A percentile compares a stretch with the other conserved stretches of the same genome.
Evolutionary conservation across 2,113 vertebrate genomes (phyloP).

Genomic region (Platysternon megacephalum): DNA sequence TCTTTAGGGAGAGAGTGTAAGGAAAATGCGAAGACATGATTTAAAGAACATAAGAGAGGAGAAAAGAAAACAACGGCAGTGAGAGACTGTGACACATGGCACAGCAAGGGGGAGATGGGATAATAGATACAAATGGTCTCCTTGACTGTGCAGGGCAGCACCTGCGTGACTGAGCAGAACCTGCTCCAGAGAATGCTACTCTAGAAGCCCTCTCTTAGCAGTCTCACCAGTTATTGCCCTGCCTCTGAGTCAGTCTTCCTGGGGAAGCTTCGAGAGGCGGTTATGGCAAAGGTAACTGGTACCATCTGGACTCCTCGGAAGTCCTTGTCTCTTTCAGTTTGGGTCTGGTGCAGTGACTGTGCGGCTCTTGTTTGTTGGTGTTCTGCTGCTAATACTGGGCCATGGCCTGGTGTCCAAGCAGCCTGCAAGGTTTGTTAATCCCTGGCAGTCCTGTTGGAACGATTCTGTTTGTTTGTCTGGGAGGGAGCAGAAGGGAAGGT

Average conservation of each 20-base stretch:
- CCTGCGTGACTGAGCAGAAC: neutral
- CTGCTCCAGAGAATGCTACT: neutral
- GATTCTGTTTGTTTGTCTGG: neutral
- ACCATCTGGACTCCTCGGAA: no score
- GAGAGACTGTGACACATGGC: no score
- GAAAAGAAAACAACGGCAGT: neutral
- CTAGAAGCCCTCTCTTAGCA: neutral
- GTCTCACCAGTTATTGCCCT: neutral
- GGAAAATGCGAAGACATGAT: neutral
- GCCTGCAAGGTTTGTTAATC: neutral
- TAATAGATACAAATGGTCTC: no score
- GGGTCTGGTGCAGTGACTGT: neutral
- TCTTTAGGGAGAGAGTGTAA: neutral
- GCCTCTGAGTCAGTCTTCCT: neutral
- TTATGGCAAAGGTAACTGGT: neutral
- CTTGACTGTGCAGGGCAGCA: no score
- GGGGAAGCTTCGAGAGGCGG: neutral
- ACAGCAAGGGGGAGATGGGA: no score
- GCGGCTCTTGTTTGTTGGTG: neutral
- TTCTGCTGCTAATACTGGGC: neutral
- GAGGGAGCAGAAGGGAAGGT: neutral
- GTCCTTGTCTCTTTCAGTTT: neutral
- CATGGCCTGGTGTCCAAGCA: neutral
- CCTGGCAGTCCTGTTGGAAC: neutral
- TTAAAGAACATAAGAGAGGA: neutral